These are phyloP conservation scores for Hyalella azteca DNA, from an alignment of 2,888 invertebrate species.

Conservation along the genomic window DNA sequence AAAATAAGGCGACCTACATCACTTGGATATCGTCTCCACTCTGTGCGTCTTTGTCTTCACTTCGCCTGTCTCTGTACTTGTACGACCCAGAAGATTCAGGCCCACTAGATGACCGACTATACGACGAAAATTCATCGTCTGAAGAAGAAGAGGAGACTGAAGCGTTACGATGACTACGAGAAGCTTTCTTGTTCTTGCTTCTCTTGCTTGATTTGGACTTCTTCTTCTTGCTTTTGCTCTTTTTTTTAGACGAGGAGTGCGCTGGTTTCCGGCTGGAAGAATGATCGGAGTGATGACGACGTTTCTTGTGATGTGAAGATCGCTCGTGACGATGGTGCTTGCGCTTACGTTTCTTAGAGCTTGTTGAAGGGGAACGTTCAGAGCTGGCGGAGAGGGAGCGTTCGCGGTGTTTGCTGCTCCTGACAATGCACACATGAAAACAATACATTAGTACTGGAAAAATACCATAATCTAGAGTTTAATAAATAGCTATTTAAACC, in stretches of 20 bases:
- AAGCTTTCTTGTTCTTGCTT: background rate
- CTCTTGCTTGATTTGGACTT: constrained; percentile 30
- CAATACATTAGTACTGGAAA: no score
- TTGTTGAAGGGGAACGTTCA: background rate
- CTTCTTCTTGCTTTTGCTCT: constrained; percentile 31
- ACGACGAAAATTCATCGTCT: background rate
- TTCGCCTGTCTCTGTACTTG: background rate
- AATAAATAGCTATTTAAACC: no score
- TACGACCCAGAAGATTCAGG: background rate
- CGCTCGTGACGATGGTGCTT: constrained; percentile 11
- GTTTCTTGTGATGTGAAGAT: constrained; percentile 20
- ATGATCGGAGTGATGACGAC: no score
- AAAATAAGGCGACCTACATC: background rate
- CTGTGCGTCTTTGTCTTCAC: background rate
- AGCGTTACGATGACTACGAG: background rate
- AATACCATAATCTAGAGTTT: no score
- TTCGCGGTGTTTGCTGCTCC: constrained; percentile 5
- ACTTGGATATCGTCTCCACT: constrained; percentile 18
- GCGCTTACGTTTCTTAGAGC: constrained; percentile 22
- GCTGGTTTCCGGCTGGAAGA: no score
- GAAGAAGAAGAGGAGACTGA: background rate
- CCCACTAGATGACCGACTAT: background rate
- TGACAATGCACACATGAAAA: background rate
- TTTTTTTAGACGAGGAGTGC: constrained; percentile 27
- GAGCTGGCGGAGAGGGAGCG: background rate